Evolutionary conservation across 2,113 vertebrate genomes (phyloP), one percentile per base, ranked within the genome.

Genomic region (Ursus arctos): DNA sequence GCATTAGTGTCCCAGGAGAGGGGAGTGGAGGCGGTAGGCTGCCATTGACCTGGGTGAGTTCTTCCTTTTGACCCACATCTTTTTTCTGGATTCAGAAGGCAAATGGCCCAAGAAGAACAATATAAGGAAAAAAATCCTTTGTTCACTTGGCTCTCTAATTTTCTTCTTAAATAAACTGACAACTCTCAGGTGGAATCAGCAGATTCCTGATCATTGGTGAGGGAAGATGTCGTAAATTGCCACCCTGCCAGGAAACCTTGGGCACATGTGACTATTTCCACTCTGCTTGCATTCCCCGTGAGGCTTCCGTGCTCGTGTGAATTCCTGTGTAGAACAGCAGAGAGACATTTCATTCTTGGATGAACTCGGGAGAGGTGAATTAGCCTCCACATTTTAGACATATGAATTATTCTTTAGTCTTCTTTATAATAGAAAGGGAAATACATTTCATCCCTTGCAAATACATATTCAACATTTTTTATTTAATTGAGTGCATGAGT

Each of bases 401-500:
- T 95, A 57, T 84, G 95, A 97, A 83, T 98, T 98, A 84, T 92
- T 79, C 26, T 91, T 94, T 63, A 88, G 67, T 97, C 80, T 43
- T 93, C 82, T 97, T 98, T 97, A 98, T 98, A 97, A 40, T 69
- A 24, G 81, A 65, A 96, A 98, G 71, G 22, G 85, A 98, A 98
- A 98, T 86, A 85, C 1, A 51, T 19, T 84, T 98, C 72, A 96
- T 94, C 36, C 88, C 63, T 94, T 95, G 74, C 49, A 98, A 97
- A 98, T 86, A 97, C 36, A 95, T 88, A 72, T 95, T 97, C 84
- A 95, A 91, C 53, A 81, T 96, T 98, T 97, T 98, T 96, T 88
- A 94, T 96, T 97, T 93, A 97, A 98, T 92, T 96, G 96, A 98
- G 96, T 98, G 98, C 93, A 97, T 61, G 51, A 98, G 76, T 92